Conservation (phyloP, 2,888 invertebrate genomes). For the Cantharis lateralis region DNA sequence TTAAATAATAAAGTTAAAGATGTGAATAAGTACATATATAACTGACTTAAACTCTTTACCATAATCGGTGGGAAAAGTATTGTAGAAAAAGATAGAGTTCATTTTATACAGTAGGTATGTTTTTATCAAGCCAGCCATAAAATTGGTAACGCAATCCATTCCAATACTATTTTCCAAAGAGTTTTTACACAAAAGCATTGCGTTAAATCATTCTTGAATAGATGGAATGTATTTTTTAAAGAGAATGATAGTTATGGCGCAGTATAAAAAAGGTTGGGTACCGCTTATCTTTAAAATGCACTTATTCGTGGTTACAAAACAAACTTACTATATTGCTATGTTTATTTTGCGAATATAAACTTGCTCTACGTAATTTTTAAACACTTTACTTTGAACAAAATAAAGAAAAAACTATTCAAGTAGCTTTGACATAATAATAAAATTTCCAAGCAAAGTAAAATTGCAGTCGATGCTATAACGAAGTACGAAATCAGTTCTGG, state of each 20-base stretch:
- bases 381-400: not conserved
- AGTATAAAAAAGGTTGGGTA: not conserved
- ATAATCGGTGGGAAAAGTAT: not conserved
- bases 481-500: not conserved
- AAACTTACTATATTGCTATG: not conserved
- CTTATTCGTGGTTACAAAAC: not conserved
- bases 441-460: not conserved
- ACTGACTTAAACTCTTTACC: not conserved
- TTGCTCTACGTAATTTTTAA: not conserved
- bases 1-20: not conserved
- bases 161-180: not conserved
- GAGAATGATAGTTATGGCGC: not conserved
- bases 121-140: not conserved
- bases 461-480: not conserved
- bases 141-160: not conserved
- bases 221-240: not conserved
- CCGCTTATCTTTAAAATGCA: not conserved
- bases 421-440: not conserved
- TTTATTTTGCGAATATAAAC: not conserved
- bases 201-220: not conserved
- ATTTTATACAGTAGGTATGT: not conserved
- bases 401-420: not conserved
- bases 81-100: not conserved
- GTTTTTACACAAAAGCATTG: not conserved
- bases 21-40: too few species aligned